Base-by-base conservation (phyloP, 1,140 invertebrate genomes). In the Bombyx mori region DNA sequence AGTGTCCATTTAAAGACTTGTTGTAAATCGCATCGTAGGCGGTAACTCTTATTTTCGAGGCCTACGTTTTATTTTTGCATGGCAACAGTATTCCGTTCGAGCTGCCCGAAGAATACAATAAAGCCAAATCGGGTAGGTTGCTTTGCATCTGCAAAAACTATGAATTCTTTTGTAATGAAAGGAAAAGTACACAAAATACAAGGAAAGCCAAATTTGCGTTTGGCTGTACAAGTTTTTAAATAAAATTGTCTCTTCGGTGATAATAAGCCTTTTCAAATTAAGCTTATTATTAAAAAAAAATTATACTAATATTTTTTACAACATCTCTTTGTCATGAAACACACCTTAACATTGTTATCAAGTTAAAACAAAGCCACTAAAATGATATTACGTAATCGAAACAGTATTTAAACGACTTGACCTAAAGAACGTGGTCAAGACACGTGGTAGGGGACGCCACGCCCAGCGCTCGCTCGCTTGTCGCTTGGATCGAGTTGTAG, bases 351-450 rank as follows among this genome's bases (percentile, higher is more conserved):
- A 12, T 49, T 49, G 48, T n/a, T 22, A 49, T 49, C n/a, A 12
- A 12, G n/a, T 12, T 49, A 12, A 22, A 22, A 49, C 48, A 49
- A 49, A 18, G 48, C 10, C 48, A 49, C 12, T 49, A 49, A 49
- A 49, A 22, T 22, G 10, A 18, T 53, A 61, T 62, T 64, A 35
- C 56, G 49, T 44, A 56, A 58, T 45, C 44, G 26, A 47, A 56
- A 48, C 49, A 22, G 54, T 52, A 56, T 62, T 61, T 63, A 65
- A 63, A 53, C 60, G 61, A 62, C 66, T 68, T 69, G 69, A 66
- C 62, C 68, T 72, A 77, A 77, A 77, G 73, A 71, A 69, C 64
- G 71, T 69, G 65, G 45, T 62, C 69, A 76, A 74, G 66, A 69
- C 12, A 18, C 12, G 12, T 18, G 12, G 12, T 18, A 18, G 12